Base-by-base conservation (phyloP, 2,888 invertebrate genomes). In the Nemotelus nigrinus region DNA sequence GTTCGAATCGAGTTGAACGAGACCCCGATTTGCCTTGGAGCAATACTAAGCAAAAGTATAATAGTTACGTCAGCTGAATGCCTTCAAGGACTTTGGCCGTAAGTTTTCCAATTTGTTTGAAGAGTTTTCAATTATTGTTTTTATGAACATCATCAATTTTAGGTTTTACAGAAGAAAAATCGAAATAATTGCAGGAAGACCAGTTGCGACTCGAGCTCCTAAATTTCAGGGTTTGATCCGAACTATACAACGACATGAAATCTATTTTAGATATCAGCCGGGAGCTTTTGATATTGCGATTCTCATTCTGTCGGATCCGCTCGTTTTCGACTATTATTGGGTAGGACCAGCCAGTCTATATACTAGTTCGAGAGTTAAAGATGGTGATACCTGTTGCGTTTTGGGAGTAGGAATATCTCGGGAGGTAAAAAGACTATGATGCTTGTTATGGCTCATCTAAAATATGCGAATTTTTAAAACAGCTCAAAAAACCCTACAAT, bases 11-110 rank as follows among this genome's bases (percentile, higher is more conserved):
- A 68, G 5, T 41, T 47, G 43, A 25, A 39, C 39, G 3, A 50
- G n/a, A 25, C 25, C 2, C 68, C 68, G 39, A 48, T 68, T 25
- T 68, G 68, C 50, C 25, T 68, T 7, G 68, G 68, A 7, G 50
- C 50, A 2, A 48, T 68, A 3, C n/a, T 68, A 39, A 68, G 8
- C 6, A 50, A n/a, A 50, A 6, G n/a, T 3, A 7, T 68, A 2
- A 43, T 68, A 0, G 7, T 68, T 25, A 68, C 68, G 5, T 68
- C 68, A 3, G 68, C 68, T 2, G 68, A 68, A 68, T 68, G 68
- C 25, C 48, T 68, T 6, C 3, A 7, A 4, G 6, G 43, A 41
- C 4, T 6, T 43, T 63, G 63, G 45, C 48, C 47, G 48, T 45
- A 45, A 44, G 25, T 67, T 64, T 60, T 6, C 25, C 39, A 60